Base-by-base conservation (phyloP, 2,797 vertebrate species). In the Rhinatrema bivittatum region DNA sequence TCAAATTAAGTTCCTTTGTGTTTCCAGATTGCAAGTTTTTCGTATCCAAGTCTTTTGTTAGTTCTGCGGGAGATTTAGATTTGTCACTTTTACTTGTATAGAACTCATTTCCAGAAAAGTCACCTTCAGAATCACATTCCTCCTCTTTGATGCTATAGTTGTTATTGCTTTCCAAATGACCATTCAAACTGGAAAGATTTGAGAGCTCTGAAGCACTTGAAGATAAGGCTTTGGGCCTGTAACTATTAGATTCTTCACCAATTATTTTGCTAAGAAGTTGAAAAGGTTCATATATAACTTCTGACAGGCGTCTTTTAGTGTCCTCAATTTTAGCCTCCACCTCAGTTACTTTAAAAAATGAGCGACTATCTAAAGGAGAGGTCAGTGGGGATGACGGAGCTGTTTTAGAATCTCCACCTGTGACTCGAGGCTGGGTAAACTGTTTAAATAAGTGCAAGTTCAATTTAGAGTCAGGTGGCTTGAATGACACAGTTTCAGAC, bases 71-170 rank as follows among this genome's bases (percentile, higher is more conserved):
- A 10, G 21, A 20, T 57, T 66, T 76, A 0, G 49, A 25, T 18
- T 34, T 47, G 34, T 46, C 24, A 0, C 56, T 62, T 40, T 54
- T 70, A 37, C 53, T 47, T 65, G 65, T 27, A 36, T 30, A 50
- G 25, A 57, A 52, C 16, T 78, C 68, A 32, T 66, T 49, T 21
- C 51, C 63, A 4, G 16, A 46, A 10, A 62, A 67, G 5, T 88
- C 87, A 2, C 70, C 79, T 46, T 92, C 91, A 1, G 69, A 79
- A 26, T 93, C 85, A 17, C 76, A 76, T 46, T 96, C 96, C 51
- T 98, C 96, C 61, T 99, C 94, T 53, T 97, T 94, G 72, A 97
- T 97, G 82, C 90, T 94, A 74, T 93, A 91, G 86, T 93, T 95
- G 86, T 93, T 95, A 81, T 82, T 93, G 72, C 92, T 93, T 64